Base-by-base conservation (phyloP, 2,888 invertebrate genomes). In the Phyto melanocephala region DNA sequence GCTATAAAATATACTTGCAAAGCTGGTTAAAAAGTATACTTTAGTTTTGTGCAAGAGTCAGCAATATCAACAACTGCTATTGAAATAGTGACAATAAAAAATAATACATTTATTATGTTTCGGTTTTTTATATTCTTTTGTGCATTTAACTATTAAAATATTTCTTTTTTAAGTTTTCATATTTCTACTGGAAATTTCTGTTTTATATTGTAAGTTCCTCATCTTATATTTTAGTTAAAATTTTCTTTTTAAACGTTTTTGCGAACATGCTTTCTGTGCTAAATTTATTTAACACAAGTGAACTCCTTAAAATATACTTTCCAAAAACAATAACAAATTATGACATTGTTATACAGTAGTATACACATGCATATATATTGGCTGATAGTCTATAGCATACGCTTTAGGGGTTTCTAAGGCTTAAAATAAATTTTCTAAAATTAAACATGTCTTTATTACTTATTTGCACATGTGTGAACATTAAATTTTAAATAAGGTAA, bases 21-120 rank as follows among this genome's bases (percentile, higher is more conserved):
- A 22, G 15, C 62, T 54, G 33, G 0, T 15, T 20, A 7, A 11
- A 54, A 77, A 45, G 17, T 70, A 77, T 70, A 60, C 77, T 54
- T 62, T 35, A 60, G 28, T 60, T 33, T 68, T 40, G 6, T 50
- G 13, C 4, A 20, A 0, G 0, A 15, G 45, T 15, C 17, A 13
- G 28, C 35, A 58, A 54, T 6, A 54, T 1, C 1, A 28, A 15
- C n/a, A n/a, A 28, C 28, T 28, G 6, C 28, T 28, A 28, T 5
- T 6, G 6, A n/a, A 54, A 54, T 15, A 17, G 15, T 1, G 6
- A 33, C 28, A 56, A 24, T 0, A 28, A 52, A 20, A 45, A 45
- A 17, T 15, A 45, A 45, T 20, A n/a, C n/a, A n/a, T n/a, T n/a
- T n/a, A n/a, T n/a, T n/a, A n/a, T n/a, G n/a, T n/a, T n/a, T n/a